Evolutionary conservation across 2,797 vertebrate genomes (phyloP), one percentile per base, ranked within the genome.

Genomic region (Margarornis squamiger): DNA sequence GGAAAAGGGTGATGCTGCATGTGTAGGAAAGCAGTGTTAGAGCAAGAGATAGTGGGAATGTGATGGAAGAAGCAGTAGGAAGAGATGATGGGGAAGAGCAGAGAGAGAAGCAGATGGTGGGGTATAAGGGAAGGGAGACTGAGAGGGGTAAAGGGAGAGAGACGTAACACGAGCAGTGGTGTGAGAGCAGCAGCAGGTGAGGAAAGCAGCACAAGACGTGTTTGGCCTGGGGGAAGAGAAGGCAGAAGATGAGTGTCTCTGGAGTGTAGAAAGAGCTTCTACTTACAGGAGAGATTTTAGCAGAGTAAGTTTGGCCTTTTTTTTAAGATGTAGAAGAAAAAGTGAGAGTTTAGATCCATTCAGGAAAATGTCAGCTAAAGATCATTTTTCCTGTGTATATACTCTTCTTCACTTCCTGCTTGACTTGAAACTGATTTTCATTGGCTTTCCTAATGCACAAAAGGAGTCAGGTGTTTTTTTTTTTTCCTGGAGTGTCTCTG

Each of bases 141-240:
- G 34, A 72, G 38, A 36, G 18, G 45, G 26, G 26, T 14, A 27
- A 66, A 52, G 14, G 32, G 32, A 77, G 22, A 89, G 39, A n/a
- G 21, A 32, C 38, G 24, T 22, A 81, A 32, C 30, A 12, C 0
- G 3, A 30, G 45, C 67, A 67, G 29, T 36, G 22, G 54, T 43
- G 20, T 13, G 30, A 59, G 67, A 85, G 30, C 49, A 92, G 72
- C 19, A 66, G 55, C 27, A 76, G 39, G 29, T 32, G 43, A 79
- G 48, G 55, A 63, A 75, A 82, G n/a, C 0, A 0, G 19, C 1
- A 2, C 16, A 48, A 84, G 41, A 30, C 1, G 1, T 14, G 22
- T 66, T 79, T 66, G 51, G 23, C 36, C 41, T 46, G 46, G 34
- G 18, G 84, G 51, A 7, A 81, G 41, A 63, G 29, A 48, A 66